Percentiles rank a stretch among this genome's conserved stretches.
phyloP scores from a whole-genome alignment of 92 coral and sea anemone species.

The Isaurus tuberculatus region DNA sequence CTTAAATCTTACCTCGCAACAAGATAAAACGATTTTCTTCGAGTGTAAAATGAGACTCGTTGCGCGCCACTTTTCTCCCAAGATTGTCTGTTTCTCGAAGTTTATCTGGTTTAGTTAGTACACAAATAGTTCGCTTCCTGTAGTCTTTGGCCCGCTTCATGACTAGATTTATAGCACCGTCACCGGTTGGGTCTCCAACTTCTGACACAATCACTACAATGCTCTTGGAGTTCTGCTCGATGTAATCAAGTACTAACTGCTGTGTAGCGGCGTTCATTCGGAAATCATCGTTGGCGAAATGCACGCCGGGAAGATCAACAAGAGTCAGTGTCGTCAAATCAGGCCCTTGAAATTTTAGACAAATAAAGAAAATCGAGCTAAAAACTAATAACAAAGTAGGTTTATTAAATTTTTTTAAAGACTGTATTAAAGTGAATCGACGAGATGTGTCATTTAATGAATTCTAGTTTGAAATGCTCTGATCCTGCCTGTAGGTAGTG shows the following conservation, averaged over 20 bases:
- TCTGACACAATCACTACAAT: slow-evolving; percentile 77
- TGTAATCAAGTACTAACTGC: slow-evolving; percentile 74
- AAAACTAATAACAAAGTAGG: too few species aligned
- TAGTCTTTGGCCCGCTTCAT: slow-evolving; percentile 74
- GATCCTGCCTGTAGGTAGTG: too few species aligned
- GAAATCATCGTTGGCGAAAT: slow-evolving; percentile 80
- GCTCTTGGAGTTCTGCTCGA: slow-evolving; percentile 79
- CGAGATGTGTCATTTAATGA: too few species aligned
- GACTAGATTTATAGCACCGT: slow-evolving; percentile 82
- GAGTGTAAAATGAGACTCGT: slow-evolving; percentile 73
- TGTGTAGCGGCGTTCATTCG: slow-evolving; percentile 79
- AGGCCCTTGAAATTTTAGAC: slow-evolving; percentile 58
- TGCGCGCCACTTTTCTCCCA: slow-evolving; percentile 76
- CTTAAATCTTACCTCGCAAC: slow-evolving; percentile 60
- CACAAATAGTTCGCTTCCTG: slow-evolving; percentile 77
- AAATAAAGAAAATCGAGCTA: background rate
- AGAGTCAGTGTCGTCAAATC: slow-evolving; percentile 72
- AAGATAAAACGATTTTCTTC: slow-evolving; percentile 79
- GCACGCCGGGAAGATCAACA: slow-evolving; percentile 89
- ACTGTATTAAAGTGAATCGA: too few species aligned
- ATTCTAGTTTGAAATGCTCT: too few species aligned
- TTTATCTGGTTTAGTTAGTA: slow-evolving; percentile 83
- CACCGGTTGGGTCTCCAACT: slow-evolving; percentile 92
- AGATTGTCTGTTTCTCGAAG: slow-evolving; percentile 72
- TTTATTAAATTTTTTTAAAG: too few species aligned